phyloP scores from a whole-genome alignment of 2,888 invertebrate species.

The Stenolophus ochropezus region DNA sequence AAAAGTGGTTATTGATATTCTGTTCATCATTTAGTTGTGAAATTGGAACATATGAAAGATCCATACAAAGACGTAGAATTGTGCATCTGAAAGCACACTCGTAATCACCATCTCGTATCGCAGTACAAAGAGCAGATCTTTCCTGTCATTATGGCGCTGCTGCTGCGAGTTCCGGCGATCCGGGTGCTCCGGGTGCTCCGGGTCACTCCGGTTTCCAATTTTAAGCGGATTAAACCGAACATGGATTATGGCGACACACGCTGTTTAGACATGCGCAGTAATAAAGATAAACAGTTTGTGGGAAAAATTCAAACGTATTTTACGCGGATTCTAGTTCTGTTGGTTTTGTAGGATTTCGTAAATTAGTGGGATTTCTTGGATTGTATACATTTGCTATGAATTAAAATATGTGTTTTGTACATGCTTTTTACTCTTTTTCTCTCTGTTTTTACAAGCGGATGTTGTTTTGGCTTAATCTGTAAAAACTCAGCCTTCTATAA shows the following conservation, averaged over 20 bases:
- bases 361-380: conserved; percentile 10
- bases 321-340: conserved; percentile 7
- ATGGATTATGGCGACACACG: conserved; percentile 26
- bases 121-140: neutral
- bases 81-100: neutral
- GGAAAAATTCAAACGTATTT: conserved; percentile 23
- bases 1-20: no score
- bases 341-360: neutral
- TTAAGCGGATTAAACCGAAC: conserved; percentile 43
- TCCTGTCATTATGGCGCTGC: neutral
- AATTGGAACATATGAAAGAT: no score
- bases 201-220: conserved; percentile 43
- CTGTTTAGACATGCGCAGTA: conserved; percentile 39
- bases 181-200: conserved; percentile 3
- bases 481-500: no score
- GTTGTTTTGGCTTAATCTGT: no score
- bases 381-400: neutral
- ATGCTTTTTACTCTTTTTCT: neutral
- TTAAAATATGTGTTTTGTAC: neutral
- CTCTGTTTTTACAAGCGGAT: neutral
- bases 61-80: neutral
- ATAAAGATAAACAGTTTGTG: conserved; percentile 39
- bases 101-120: neutral
- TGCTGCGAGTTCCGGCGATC: neutral
- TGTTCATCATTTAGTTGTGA: no score